Evolutionary conservation across 2,888 invertebrate species (phyloP), one percentile per base, ranked within the genome.

Genomic region (Chymomyza amoena): DNA sequence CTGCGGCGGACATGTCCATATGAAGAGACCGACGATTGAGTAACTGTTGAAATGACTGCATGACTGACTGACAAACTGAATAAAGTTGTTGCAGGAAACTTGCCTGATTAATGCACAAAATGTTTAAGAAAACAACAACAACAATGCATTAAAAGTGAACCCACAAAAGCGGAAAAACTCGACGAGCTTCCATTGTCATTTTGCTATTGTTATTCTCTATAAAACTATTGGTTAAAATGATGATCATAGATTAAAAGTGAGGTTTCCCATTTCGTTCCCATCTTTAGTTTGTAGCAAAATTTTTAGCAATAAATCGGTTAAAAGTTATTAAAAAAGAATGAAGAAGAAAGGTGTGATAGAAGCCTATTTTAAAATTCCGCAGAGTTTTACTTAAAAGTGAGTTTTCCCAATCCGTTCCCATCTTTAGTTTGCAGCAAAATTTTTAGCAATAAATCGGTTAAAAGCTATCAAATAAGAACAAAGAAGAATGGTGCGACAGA

Each of bases 131-230:
- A 28, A 60, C 45, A 59, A 16, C 57, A 59, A 67, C 32, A 25
- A 25, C 59, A 72, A 72, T 68, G 72, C 72, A 69, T 65, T 65
- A 72, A 72, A 57, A 56, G 65, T 56, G 70, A 68, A 66, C 70
- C 63, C 68, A 72, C 39, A 62, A 50, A 61, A 62, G 25, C 45
- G 28, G 25, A 45, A 62, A 61, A 60, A 9, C n/a, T 18, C 32
- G 61, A 45, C 39, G 39, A 45, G 39, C 39, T 45, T 45, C 39
- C 39, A 45, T 45, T 45, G 39, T 45, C 39, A 45, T 45, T 45
- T 45, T 45, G 39, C 39, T 45, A 45, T 45, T 45, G 39, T 45
- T 45, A 7, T 45, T 13, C 57, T 0, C 28, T 57, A 28, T 57
- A 57, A 28, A 57, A 28, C 25, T 57, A 54, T 20, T 4, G 16